Evolutionary conservation across 2,888 invertebrate species (phyloP), one percentile per base, ranked within the genome.

Genomic region (Magallana nippona): DNA sequence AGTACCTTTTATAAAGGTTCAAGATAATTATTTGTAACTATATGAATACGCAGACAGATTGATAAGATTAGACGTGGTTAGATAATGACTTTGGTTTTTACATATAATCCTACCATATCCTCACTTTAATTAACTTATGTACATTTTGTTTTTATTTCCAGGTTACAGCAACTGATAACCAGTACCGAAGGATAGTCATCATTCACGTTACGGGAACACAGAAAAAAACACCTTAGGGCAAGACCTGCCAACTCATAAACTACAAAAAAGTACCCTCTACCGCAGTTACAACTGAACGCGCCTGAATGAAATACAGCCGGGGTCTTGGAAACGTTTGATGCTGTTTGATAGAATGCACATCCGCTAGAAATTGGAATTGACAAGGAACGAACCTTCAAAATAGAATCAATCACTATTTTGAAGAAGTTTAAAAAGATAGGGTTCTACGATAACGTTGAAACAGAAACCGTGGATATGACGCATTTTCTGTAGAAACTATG

Each of bases 191-290:
- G n/a, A 17, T n/a, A 60, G 22, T 22, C 27, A 22, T 71, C 71
- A 27, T 32, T 71, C 27, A 22, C 19, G 8, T 44, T 5, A 44
- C 32, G 22, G 32, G 19, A 71, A 27, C 71, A 63, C 63, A 22
- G 63, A 22, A 13, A n/a, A 27, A 27, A 27, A 15, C 71, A 71
- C 71, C 32, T 32, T 71, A 27, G 5, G 8, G 22, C 27, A 27
- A 15, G 22, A 22, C 32, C 32, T 17, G 71, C 71, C 71, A 71
- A 71, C 27, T 71, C 71, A 22, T 71, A 71, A 71, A 22, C 32
- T 71, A 71, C 71, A 71, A 71, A 71, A 71, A 71, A 10, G 71
- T 44, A 44, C 27, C 71, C 71, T 27, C 71, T 71, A 71, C 71
- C 71, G 71, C 71, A 71, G 71, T 32, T 71, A 32, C 60, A n/a